phyloP scores from a whole-genome alignment of 2,113 vertebrate species.

The Xyliphius kryptos region DNA sequence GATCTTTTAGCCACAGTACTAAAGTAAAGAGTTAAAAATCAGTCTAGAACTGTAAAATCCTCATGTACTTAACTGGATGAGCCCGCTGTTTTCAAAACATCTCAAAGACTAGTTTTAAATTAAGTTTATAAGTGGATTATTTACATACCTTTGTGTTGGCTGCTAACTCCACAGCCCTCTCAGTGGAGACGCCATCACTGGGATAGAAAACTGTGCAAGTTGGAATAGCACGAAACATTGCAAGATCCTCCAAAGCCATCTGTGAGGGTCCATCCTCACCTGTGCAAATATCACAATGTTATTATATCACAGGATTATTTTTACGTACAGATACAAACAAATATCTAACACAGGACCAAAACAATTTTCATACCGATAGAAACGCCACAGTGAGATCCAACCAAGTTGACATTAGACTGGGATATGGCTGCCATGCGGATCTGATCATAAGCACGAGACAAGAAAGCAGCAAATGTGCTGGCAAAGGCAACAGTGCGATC shows the following conservation, averaged over 20 bases:
- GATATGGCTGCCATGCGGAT: constrained; percentile 83
- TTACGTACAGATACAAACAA: neutral
- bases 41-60: no score
- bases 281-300: constrained; percentile 40
- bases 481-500: constrained; percentile 70
- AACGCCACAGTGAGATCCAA: constrained; percentile 76
- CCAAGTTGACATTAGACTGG: constrained; percentile 74
- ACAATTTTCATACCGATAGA: constrained; percentile 67
- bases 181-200: constrained; percentile 73
- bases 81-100: no score
- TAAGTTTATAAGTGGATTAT: no score
- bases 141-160: constrained; percentile 69
- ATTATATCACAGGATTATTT: no score
- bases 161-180: constrained; percentile 69
- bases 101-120: no score
- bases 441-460: constrained; percentile 77
- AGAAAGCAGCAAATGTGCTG: constrained; percentile 75
- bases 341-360: neutral
- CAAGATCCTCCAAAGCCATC: constrained; percentile 83
- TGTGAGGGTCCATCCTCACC: constrained; percentile 80
- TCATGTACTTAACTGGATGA: no score
- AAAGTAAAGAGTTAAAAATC: no score
- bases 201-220: constrained; percentile 81
- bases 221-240: constrained; percentile 81
- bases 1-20: no score